These are phyloP conservation scores for Brevimyrus niger DNA, from an alignment of 2,113 vertebrate genomes.

Conservation along the genomic window DNA sequence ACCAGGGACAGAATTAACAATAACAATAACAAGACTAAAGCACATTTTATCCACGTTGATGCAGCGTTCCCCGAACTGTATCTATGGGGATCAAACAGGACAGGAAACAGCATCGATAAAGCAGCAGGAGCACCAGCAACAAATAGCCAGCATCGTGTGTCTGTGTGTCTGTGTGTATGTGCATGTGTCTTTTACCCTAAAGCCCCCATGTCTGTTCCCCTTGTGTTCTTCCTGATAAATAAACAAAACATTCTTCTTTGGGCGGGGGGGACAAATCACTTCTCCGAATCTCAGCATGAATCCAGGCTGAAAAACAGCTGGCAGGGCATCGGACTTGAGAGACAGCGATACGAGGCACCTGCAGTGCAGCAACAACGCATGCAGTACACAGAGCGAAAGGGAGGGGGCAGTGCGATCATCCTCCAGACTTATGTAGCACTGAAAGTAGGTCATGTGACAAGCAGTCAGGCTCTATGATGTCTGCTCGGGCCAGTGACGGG, in stretches of 20 bases:
- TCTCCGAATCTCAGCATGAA: not conserved
- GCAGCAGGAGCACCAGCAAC: too few relatives aligned
- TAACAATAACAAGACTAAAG: not conserved
- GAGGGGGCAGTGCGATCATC: not conserved
- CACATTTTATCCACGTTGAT: not conserved
- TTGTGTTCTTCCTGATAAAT: not conserved
- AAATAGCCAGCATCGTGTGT: not conserved
- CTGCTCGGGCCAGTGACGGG: not conserved
- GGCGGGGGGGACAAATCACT: not conserved
- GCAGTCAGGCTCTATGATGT: not conserved
- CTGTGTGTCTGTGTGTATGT: not conserved
- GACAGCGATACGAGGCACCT: not conserved
- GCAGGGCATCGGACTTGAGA: not conserved
- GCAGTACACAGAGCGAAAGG: not conserved
- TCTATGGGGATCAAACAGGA: not conserved
- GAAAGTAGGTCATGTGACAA: slow-evolving; percentile 2
- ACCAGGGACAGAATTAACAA: not conserved
- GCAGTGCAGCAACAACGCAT: not conserved
- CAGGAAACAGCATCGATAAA: not conserved
- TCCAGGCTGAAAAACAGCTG: not conserved
- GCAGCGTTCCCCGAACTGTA: not conserved
- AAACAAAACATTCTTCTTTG: not conserved
- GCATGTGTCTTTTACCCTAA: not conserved
- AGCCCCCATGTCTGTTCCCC: not conserved
- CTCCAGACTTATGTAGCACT: not conserved